Evolutionary conservation across 2,113 vertebrate species (phyloP).

Genomic region (Coturnix japonica): DNA sequence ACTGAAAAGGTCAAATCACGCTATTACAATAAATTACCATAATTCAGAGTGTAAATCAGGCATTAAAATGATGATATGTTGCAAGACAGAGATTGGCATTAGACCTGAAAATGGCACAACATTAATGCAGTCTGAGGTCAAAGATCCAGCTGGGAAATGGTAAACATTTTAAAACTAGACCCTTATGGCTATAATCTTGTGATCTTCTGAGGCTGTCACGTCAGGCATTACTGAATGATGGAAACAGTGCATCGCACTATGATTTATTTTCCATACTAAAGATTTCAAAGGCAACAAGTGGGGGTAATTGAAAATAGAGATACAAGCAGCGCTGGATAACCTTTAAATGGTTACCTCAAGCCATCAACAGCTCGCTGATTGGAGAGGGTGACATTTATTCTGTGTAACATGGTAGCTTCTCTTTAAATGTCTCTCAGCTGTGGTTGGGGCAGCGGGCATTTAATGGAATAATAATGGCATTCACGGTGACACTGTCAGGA

Average conservation of each 20-base stretch:
- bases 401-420: background rate
- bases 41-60: constrained; percentile 67
- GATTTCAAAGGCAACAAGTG: constrained; percentile 36
- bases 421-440: background rate
- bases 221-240: constrained; percentile 8
- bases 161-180: constrained; percentile 61
- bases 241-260: background rate
- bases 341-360: constrained; percentile 28
- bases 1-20: constrained; percentile 75
- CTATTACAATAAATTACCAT: constrained; percentile 83
- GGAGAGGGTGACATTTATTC: background rate
- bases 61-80: constrained; percentile 74
- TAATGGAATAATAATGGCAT: background rate
- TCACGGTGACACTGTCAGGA: rapidly evolving
- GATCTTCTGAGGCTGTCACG: constrained; percentile 29
- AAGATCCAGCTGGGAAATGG: constrained; percentile 64
- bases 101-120: constrained; percentile 64
- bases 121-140: constrained; percentile 67
- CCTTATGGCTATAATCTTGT: constrained; percentile 50
- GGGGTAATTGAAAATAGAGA: constrained; percentile 24
- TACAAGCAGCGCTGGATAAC: background rate
- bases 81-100: constrained; percentile 67
- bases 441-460: background rate
- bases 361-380: background rate
- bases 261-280: constrained; percentile 43